Percentiles rank a stretch among this genome's conserved stretches.
Conservation (phyloP, 2,797 vertebrate species). For the Phataginus tricuspis region DNA sequence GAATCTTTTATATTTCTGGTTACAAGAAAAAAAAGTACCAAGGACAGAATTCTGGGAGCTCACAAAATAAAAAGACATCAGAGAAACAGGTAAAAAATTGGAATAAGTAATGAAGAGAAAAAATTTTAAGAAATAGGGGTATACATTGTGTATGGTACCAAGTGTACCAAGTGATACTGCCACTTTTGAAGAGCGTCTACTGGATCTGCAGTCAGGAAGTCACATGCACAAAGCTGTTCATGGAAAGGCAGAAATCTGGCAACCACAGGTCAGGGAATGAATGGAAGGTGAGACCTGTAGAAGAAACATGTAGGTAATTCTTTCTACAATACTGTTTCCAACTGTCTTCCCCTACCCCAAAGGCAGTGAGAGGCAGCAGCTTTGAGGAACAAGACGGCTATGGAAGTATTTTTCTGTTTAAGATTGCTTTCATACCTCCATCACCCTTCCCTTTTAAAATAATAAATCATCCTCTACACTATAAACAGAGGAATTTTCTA, state of each 20-base stretch:
- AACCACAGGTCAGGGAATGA: background rate
- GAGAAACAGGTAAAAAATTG: background rate
- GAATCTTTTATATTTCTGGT: background rate
- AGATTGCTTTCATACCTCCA: background rate
- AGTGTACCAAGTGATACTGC: background rate
- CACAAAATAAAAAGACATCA: background rate
- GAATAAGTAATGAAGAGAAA: background rate
- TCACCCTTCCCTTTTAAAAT: background rate
- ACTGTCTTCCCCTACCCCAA: background rate
- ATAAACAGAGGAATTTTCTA: background rate
- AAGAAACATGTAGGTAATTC: background rate
- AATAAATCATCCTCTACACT: background rate
- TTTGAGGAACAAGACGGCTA: background rate
- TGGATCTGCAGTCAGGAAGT: background rate
- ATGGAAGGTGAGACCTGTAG: background rate
- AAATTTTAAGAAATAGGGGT: slow-evolving; percentile 1
- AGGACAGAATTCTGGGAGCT: background rate
- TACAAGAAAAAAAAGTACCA: background rate
- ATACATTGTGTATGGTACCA: background rate
- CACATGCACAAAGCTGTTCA: background rate
- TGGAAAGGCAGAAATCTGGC: background rate
- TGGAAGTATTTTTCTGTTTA: background rate
- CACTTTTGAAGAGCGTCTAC: background rate
- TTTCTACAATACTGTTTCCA: slow-evolving; percentile 1
- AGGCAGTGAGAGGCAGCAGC: background rate